These are phyloP conservation scores for Drosophila subsilvestris DNA, from an alignment of 2,888 invertebrate species.

Conservation along the genomic window DNA sequence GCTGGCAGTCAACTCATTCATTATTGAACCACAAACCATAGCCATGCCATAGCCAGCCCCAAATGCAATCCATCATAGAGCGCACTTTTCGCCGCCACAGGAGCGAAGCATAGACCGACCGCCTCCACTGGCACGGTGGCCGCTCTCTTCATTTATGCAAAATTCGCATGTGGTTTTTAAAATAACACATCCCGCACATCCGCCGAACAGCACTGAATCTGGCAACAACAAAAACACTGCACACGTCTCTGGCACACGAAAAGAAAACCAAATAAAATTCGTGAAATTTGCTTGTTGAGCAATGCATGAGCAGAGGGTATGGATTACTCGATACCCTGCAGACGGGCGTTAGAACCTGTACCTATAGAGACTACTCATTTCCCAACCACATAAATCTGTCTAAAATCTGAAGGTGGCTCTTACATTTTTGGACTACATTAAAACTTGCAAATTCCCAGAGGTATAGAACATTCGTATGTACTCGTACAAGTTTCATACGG, in stretches of 20 bases:
- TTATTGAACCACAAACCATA: conserved; percentile 43
- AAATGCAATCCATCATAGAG: background rate
- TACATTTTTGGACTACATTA: background rate
- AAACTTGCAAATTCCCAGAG: background rate
- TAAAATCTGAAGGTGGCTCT: background rate
- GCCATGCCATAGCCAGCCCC: conserved; percentile 9
- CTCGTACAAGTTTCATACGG: background rate
- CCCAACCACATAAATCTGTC: background rate
- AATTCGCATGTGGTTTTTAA: conserved; percentile 54
- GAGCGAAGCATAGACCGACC: conserved; percentile 9
- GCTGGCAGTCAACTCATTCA: conserved; percentile 39
- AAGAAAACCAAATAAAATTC: conserved; percentile 26
- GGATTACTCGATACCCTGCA: conserved; percentile 20
- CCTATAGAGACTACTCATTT: no score
- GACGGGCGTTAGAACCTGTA: no score
- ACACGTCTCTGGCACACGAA: conserved; percentile 17
- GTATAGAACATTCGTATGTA: background rate
- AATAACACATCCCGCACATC: conserved; percentile 6
- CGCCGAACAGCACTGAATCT: conserved; percentile 13
- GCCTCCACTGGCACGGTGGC: conserved; percentile 39
- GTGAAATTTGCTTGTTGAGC: conserved; percentile 49
- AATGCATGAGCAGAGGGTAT: conserved; percentile 16
- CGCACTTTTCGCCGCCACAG: conserved; percentile 3
- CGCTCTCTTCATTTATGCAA: conserved; percentile 51
- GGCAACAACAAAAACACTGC: conserved; percentile 4